Evolutionary conservation across 2,797 vertebrate species (phyloP).

Genomic region (Luscinia luscinia): DNA sequence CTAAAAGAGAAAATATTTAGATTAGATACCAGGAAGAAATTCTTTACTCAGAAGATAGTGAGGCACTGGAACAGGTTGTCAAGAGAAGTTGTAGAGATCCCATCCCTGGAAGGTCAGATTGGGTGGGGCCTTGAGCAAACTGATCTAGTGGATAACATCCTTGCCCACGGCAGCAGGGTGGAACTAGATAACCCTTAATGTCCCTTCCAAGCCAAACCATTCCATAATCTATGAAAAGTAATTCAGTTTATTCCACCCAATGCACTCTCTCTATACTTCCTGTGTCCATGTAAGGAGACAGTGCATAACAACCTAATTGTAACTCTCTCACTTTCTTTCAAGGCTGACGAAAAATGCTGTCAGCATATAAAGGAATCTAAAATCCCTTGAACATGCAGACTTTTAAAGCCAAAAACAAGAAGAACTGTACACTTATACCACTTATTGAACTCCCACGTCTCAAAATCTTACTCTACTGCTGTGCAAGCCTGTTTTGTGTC

Average conservation of each 20-base stretch:
- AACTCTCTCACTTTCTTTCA: not conserved
- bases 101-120: not conserved
- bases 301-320: not conserved
- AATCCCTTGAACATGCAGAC: not conserved
- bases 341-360: not conserved
- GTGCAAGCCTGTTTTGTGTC: not conserved
- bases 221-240: not conserved
- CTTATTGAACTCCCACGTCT: not conserved
- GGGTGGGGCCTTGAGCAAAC: too few relatives aligned
- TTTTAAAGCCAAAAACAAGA: not conserved
- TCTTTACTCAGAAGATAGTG: not conserved
- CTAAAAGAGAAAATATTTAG: not conserved
- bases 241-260: not conserved
- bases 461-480: not conserved
- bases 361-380: not conserved
- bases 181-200: not conserved
- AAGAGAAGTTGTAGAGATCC: not conserved
- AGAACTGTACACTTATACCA: not conserved
- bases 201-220: not conserved
- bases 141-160: not conserved
- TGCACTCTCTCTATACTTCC: not conserved
- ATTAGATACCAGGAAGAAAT: not conserved
- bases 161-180: not conserved
- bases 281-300: rapidly evolving
- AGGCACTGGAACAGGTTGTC: not conserved